Base-by-base conservation (phyloP, 2,113 vertebrate genomes). In the Ahaetulla prasina region DNA sequence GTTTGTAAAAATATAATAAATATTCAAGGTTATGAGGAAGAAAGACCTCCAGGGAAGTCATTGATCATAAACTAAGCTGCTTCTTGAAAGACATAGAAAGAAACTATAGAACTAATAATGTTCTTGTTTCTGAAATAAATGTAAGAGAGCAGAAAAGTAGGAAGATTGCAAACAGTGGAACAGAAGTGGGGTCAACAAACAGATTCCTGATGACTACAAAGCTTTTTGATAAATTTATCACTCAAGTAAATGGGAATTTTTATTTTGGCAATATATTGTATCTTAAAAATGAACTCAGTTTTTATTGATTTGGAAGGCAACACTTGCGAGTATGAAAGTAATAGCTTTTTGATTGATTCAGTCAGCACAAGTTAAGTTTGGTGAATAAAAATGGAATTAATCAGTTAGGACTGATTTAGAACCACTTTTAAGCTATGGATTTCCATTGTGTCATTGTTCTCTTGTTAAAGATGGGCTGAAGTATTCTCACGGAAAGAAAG, bases 291-390 rank as follows among this genome's bases (percentile, higher is more conserved):
- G 95, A 97, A 95, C 96, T 96, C 95, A 95, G 95, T 96, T 97
- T 97, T 97, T 97, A 98, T 98, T 97, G 98, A 98, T 98, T 98
- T 97, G 96, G 96, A 97, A 98, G 97, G 96, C 94, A 97, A 96
- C 96, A 97, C 96, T 97, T 97, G 95, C 97, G 97, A 96, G 96
- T 96, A 96, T 96, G 96, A 97, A 98, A 96, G 97, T 98, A 98
- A 98, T 98, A 97, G 97, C 96, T 97, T 98, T 98, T 97, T 97
- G 97, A 98, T 98, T 98, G 97, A 98, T 98, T 98, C 95, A 96
- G 97, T 97, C 96, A 95, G 94, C 96, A 98, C 97, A 97, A 96
- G 96, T 98, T 96, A 97, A 94, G 94, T n/a, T 30, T 96, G 95
- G 94, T 97, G 95, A 97, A 97, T 97, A 97, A 96, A 97, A 55